phyloP scores from a whole-genome alignment of 1,140 invertebrate genomes.

The Teleopsis dalmanni region DNA sequence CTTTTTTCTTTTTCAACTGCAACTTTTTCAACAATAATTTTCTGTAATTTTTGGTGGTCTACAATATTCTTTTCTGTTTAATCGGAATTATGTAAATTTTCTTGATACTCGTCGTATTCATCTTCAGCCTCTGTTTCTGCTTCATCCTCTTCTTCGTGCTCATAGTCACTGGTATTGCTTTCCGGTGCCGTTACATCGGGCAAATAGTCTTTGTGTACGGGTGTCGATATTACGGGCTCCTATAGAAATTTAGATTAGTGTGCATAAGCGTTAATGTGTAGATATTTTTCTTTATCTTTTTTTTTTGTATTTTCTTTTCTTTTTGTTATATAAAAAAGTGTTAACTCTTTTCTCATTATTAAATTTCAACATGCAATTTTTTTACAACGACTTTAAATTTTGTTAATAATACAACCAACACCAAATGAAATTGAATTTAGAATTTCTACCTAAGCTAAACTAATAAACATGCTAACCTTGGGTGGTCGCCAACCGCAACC shows the following conservation, averaged over 20 bases:
- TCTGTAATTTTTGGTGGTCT: no score
- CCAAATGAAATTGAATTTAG: neutral
- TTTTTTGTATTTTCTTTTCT: no score
- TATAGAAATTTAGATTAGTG: conserved; percentile 15
- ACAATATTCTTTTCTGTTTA: no score
- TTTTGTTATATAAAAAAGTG: no score
- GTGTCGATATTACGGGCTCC: conserved; percentile 43
- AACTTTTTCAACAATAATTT: neutral
- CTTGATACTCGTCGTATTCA: conserved; percentile 45
- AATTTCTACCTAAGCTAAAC: conserved; percentile 2
- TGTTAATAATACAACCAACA: neutral
- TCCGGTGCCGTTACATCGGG: conserved; percentile 43
- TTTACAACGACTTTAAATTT: neutral
- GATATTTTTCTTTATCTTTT: no score
- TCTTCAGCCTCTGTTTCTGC: conserved; percentile 41
- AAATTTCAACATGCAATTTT: neutral
- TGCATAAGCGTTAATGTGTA: neutral
- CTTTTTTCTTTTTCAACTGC: neutral
- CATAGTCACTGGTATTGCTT: conserved; percentile 41
- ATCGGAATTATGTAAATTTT: conserved; percentile 44
- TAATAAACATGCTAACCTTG: conserved; percentile 63
- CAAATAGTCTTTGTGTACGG: conserved; percentile 43
- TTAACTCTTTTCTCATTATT: neutral
- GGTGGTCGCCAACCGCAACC: conserved; percentile 90
- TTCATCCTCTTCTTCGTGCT: conserved; percentile 43